Evolutionary conservation across 2,797 vertebrate genomes (phyloP).

Genomic region (Sebastes cheni): DNA sequence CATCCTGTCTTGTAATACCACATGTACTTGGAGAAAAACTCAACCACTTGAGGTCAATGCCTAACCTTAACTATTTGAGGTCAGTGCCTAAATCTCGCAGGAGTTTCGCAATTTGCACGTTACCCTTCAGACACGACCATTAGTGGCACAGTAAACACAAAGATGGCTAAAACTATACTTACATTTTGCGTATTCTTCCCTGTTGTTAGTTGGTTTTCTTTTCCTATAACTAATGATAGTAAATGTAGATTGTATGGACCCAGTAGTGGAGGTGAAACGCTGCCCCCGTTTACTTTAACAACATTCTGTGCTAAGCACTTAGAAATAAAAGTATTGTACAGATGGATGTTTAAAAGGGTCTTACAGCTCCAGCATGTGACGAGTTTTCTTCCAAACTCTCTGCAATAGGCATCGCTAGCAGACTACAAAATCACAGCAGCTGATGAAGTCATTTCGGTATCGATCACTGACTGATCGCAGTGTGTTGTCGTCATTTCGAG

Average conservation of each 20-base stretch:
- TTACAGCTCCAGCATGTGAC: neutral
- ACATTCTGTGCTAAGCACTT: neutral
- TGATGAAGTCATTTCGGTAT: neutral
- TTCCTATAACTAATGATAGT: neutral
- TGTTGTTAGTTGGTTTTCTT: too few species aligned
- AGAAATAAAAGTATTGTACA: neutral
- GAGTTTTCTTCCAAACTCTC: neutral
- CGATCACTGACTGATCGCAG: neutral
- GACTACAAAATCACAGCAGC: neutral
- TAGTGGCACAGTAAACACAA: too few species aligned
- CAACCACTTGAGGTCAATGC: too few species aligned
- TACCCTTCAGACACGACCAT: too few species aligned
- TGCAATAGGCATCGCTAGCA: neutral
- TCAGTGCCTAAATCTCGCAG: too few species aligned
- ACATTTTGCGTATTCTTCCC: too few species aligned
- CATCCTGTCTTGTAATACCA: neutral
- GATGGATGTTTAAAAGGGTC: neutral
- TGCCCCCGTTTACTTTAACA: neutral
- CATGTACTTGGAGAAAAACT: too few species aligned
- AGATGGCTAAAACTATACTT: too few species aligned
- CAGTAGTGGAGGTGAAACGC: neutral
- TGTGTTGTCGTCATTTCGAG: neutral
- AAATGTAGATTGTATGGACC: too few species aligned
- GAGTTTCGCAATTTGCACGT: too few species aligned
- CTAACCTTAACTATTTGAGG: too few species aligned